Conservation (phyloP, 2,888 invertebrate species). For the Chloromyia formosa region DNA sequence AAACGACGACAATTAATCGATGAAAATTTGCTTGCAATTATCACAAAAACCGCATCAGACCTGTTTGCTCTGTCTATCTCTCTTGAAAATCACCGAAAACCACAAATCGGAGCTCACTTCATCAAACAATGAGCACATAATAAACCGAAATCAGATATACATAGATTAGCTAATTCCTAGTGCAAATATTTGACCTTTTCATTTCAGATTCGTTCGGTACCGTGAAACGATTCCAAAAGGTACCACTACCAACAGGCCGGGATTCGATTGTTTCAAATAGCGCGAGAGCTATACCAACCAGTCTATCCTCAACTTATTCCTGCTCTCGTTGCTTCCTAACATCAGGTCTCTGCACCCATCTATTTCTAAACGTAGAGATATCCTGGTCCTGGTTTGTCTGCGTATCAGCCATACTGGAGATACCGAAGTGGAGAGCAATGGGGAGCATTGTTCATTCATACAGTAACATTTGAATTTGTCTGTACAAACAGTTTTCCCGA, state of each 20-base stretch:
- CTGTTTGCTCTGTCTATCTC: constrained; percentile 27
- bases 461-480: constrained; percentile 38
- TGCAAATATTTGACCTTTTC: constrained; percentile 45
- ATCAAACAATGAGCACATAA: constrained; percentile 46
- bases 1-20: constrained; percentile 33
- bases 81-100: constrained; percentile 28
- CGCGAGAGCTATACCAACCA: background rate
- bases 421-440: background rate
- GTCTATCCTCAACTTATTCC: background rate
- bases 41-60: constrained; percentile 37
- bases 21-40: constrained; percentile 41
- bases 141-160: constrained; percentile 46
- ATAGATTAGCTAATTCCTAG: constrained; percentile 46
- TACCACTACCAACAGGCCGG: background rate
- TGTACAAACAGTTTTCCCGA: constrained; percentile 40
- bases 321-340: too few species aligned
- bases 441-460: constrained; percentile 9
- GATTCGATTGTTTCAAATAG: constrained; percentile 12
- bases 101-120: constrained; percentile 44
- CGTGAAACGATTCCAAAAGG: constrained; percentile 18
- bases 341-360: too few species aligned
- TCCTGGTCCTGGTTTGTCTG: too few species aligned
- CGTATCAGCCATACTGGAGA: background rate
- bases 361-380: too few species aligned
- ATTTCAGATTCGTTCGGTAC: constrained; percentile 38